Conservation (phyloP, 2,797 vertebrate species). For the Rhinophrynus dorsalis region DNA sequence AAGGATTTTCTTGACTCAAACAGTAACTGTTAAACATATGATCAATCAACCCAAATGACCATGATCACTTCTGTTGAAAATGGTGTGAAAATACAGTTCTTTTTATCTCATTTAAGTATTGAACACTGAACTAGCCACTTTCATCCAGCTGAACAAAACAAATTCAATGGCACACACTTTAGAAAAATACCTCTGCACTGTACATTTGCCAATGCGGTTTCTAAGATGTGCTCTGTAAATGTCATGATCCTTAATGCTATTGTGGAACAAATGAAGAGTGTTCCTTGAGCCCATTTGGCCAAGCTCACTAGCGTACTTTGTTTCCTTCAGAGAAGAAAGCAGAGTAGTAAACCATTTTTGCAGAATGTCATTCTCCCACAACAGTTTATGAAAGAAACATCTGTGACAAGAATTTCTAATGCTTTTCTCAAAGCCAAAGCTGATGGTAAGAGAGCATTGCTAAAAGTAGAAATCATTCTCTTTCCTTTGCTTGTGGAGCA, state of each 20-base stretch:
- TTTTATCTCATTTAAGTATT: constrained; percentile 60
- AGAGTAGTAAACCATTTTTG: constrained; percentile 77
- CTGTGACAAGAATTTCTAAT: constrained; percentile 85
- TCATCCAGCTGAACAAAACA: constrained; percentile 56
- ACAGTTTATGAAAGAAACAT: constrained; percentile 86
- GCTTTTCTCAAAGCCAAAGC: constrained; percentile 72
- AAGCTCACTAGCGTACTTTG: constrained; percentile 67
- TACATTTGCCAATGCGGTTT: constrained; percentile 69
- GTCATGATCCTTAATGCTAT: constrained; percentile 69
- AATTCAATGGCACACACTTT: constrained; percentile 62
- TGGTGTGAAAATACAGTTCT: constrained; percentile 53
- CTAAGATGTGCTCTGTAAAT: constrained; percentile 71
- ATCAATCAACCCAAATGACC: constrained; percentile 60
- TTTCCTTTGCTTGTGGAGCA: constrained; percentile 72
- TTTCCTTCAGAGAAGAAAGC: constrained; percentile 75
- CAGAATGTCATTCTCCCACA: constrained; percentile 80
- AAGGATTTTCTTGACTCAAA: constrained; percentile 50
- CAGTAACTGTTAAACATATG: constrained; percentile 51
- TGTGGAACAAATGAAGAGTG: constrained; percentile 69
- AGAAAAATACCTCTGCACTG: constrained; percentile 67
- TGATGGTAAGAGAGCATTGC: constrained; percentile 79
- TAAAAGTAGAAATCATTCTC: constrained; percentile 71
- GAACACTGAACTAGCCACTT: constrained; percentile 54
- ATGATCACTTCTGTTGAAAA: constrained; percentile 59
- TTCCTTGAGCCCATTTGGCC: constrained; percentile 72